Evolutionary conservation across 2,888 invertebrate species (phyloP).

Genomic region (Oligia fasciuncula): DNA sequence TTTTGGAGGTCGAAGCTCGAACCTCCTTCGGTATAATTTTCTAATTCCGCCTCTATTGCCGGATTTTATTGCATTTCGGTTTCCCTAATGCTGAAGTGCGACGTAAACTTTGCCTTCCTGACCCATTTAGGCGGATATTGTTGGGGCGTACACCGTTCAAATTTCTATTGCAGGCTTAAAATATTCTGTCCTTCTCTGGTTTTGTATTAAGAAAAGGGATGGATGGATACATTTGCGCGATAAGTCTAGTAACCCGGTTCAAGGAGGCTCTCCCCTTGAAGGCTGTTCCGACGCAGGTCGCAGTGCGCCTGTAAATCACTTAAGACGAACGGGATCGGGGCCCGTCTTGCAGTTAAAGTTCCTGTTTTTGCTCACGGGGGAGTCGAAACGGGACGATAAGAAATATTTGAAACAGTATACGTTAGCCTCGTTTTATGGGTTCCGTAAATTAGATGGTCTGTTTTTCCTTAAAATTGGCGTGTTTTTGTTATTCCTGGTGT

Average conservation of each 20-base stretch:
- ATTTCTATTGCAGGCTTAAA: slow-evolving; percentile 80
- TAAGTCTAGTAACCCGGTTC: slow-evolving; percentile 82
- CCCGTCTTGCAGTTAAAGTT: slow-evolving; percentile 79
- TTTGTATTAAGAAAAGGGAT: slow-evolving; percentile 72
- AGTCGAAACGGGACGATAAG: slow-evolving; percentile 79
- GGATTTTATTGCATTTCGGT: slow-evolving; percentile 86
- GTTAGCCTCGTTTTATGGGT: slow-evolving; percentile 71
- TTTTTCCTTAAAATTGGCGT: slow-evolving; percentile 53
- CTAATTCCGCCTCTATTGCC: slow-evolving; percentile 80
- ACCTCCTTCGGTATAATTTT: slow-evolving; percentile 80
- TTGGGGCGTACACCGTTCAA: slow-evolving; percentile 83
- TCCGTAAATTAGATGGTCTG: slow-evolving; percentile 62
- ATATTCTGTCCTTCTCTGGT: slow-evolving; percentile 76
- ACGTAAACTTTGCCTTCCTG: slow-evolving; percentile 89
- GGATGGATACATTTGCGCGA: slow-evolving; percentile 67
- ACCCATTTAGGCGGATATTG: slow-evolving; percentile 88
- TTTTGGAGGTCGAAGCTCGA: slow-evolving; percentile 60
- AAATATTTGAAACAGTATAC: slow-evolving; percentile 80
- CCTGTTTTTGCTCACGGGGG: slow-evolving; percentile 84
- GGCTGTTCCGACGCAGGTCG: slow-evolving; percentile 79
- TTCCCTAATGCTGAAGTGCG: slow-evolving; percentile 84
- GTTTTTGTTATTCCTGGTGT: slow-evolving; percentile 53
- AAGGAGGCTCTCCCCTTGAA: slow-evolving; percentile 72
- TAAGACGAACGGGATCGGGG: slow-evolving; percentile 81
- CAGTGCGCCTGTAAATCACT: slow-evolving; percentile 87